phyloP scores from a whole-genome alignment of 2,888 invertebrate genomes.

The Perizoma flavofasciatum region DNA sequence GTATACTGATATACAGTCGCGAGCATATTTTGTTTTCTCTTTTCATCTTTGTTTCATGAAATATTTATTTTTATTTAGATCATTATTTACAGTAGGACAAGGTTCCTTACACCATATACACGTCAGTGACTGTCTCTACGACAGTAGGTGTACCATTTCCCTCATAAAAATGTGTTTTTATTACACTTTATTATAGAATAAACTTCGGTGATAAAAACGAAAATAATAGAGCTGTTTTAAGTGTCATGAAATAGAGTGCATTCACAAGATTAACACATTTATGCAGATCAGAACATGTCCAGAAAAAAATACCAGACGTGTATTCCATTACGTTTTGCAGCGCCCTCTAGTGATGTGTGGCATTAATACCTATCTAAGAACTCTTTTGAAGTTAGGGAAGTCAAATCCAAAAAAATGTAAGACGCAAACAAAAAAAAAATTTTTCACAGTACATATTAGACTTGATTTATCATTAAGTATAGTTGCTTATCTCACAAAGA shows the following conservation, averaged over 20 bases:
- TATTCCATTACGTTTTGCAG: not conserved
- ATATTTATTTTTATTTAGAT: conserved; percentile 55
- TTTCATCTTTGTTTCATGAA: conserved; percentile 50
- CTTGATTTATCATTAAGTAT: no score
- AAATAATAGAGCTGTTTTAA: conserved; percentile 31
- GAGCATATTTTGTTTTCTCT: no score
- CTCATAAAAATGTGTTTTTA: conserved; percentile 66
- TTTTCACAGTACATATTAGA: no score
- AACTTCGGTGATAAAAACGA: conserved; percentile 31
- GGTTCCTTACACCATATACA: conserved; percentile 63
- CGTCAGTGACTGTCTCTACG: conserved; percentile 54
- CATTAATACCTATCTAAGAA: not conserved
- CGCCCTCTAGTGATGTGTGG: no score
- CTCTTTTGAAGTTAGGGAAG: not conserved
- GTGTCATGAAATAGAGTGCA: conserved; percentile 28
- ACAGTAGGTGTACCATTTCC: conserved; percentile 55
- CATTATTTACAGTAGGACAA: conserved; percentile 64
- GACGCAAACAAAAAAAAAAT: no score
- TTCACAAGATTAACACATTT: conserved; percentile 10
- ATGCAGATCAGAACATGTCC: not conserved
- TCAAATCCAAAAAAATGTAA: no score
- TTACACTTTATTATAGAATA: conserved; percentile 42
- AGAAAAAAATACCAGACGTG: not conserved
- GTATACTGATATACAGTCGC: no score
- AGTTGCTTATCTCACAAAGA: no score